Evolutionary conservation across 2,797 vertebrate species (phyloP).

Genomic region (Gobio occitaniae): DNA sequence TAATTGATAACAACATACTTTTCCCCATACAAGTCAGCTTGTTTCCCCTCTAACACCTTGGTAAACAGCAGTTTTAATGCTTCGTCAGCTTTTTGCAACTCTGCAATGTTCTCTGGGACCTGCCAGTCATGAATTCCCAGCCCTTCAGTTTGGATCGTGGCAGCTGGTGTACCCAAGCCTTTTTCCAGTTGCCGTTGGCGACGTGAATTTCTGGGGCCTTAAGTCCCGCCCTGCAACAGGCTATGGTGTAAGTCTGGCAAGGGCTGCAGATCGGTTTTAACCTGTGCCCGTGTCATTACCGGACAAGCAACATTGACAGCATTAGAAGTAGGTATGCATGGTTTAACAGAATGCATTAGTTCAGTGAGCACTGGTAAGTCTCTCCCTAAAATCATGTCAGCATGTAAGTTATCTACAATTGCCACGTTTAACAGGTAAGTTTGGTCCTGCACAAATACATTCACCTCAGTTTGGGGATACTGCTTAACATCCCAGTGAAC

Average conservation of each 20-base stretch:
- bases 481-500: no score
- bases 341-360: not conserved
- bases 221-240: not conserved
- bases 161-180: not conserved
- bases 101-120: not conserved
- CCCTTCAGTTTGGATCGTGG: not conserved
- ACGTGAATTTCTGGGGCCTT: not conserved
- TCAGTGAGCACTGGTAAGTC: not conserved
- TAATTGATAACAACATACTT: not conserved
- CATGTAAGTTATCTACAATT: not conserved
- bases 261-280: not conserved
- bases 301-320: not conserved
- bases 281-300: not conserved
- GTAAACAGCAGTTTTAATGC: not conserved
- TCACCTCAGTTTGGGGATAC: no score
- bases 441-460: no score
- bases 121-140: not conserved
- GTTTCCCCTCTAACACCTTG: not conserved
- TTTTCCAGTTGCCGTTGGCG: not conserved
- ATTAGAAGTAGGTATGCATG: not conserved
- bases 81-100: not conserved
- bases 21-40: constrained; percentile 5
- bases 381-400: not conserved
- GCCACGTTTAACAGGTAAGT: no score
- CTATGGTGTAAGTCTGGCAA: constrained; percentile 18